These are phyloP conservation scores for Cyprinodon diabolis DNA, from an alignment of 2,797 vertebrate species.

Conservation along the genomic window DNA sequence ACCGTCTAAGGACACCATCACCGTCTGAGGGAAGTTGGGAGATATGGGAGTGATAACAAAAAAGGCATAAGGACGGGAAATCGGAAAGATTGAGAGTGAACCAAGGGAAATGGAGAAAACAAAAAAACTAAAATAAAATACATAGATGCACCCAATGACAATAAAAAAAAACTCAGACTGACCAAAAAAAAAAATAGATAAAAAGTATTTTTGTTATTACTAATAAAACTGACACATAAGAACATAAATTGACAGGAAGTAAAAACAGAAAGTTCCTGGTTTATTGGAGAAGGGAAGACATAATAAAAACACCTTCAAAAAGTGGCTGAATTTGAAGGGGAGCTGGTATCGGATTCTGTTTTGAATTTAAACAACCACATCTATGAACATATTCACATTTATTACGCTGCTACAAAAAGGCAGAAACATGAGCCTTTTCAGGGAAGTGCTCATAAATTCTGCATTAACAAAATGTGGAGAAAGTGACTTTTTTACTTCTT, in stretches of 20 bases:
- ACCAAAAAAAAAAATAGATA: conserved; percentile 16
- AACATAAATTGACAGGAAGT: conserved; percentile 34
- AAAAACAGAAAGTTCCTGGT: conserved; percentile 35
- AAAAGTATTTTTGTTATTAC: conserved; percentile 52
- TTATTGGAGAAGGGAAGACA: conserved; percentile 14
- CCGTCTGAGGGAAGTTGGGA: conserved; percentile 81
- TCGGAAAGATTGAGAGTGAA: neutral
- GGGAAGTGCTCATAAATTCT: neutral
- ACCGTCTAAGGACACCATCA: conserved; percentile 98
- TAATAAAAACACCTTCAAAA: conserved; percentile 16
- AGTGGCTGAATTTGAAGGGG: neutral
- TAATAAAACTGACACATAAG: conserved; percentile 45
- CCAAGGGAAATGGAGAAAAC: neutral
- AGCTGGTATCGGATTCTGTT: neutral
- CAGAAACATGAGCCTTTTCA: neutral
- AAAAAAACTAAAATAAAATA: neutral
- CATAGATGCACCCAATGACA: conserved; percentile 21
- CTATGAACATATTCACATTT: neutral
- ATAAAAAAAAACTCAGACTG: neutral
- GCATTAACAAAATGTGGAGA: neutral
- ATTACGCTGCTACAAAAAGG: neutral
- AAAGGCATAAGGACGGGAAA: neutral
- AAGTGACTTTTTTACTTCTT: neutral
- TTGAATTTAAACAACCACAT: neutral
- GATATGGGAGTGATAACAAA: conserved; percentile 3